phyloP scores from a whole-genome alignment of 2,113 vertebrate species.

The Tapirus terrestris region DNA sequence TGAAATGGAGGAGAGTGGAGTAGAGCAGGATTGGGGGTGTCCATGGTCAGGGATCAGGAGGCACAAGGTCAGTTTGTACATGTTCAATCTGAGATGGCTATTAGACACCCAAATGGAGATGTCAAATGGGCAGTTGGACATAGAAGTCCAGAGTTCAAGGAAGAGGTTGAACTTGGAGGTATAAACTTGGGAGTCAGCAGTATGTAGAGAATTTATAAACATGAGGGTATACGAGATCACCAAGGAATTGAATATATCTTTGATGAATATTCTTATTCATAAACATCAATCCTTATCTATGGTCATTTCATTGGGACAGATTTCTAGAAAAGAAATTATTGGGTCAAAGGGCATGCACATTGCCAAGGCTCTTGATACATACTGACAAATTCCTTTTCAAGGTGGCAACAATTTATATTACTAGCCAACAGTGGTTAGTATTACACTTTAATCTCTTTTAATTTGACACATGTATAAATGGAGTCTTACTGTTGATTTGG shows the following conservation, averaged over 20 bases:
- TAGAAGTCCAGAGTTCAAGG: background rate
- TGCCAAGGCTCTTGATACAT: background rate
- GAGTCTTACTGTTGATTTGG: background rate
- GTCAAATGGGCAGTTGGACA: background rate
- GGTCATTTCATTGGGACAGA: background rate
- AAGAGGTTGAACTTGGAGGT: background rate
- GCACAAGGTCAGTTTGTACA: background rate
- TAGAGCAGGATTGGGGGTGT: background rate
- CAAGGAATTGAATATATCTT: background rate
- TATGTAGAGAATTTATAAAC: background rate
- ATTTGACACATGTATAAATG: background rate
- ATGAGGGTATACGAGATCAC: background rate
- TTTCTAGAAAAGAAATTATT: constrained; percentile 19
- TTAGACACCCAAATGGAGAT: background rate
- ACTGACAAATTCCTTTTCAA: background rate
- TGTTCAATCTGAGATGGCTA: background rate
- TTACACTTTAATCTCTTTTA: background rate
- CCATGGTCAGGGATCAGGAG: background rate
- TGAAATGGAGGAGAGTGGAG: background rate
- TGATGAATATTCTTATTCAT: background rate
- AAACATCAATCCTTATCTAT: background rate
- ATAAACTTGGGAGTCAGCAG: background rate
- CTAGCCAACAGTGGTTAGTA: background rate
- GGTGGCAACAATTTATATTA: background rate
- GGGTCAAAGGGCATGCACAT: background rate